phyloP scores from a whole-genome alignment of 2,888 invertebrate genomes.

The Apotomis betuletana region DNA sequence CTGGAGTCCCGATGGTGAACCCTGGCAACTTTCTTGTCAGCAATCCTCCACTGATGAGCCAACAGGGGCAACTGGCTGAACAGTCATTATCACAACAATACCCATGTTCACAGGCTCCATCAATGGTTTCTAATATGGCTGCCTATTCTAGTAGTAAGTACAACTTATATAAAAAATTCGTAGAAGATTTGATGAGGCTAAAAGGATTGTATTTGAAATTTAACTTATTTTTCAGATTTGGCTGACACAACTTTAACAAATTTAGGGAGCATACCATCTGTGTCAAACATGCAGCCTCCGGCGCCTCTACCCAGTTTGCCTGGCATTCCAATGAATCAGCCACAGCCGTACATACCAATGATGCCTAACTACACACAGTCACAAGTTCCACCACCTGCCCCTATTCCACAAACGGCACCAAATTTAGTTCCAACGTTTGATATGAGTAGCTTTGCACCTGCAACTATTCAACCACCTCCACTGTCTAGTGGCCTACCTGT shows the following conservation, averaged over 20 bases:
- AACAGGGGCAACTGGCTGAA: slow-evolving; percentile 48
- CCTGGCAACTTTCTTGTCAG: slow-evolving; percentile 62
- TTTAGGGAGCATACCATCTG: slow-evolving; percentile 78
- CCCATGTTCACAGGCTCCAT: slow-evolving; percentile 65
- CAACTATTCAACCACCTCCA: slow-evolving; percentile 68
- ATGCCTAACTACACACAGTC: slow-evolving; percentile 74
- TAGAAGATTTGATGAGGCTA: background rate
- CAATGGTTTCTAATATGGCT: slow-evolving; percentile 77
- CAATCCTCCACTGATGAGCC: slow-evolving; percentile 44
- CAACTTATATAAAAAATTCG: background rate
- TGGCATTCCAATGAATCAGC: slow-evolving; percentile 81
- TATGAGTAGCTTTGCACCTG: slow-evolving; percentile 71
- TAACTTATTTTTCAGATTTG: slow-evolving; percentile 66
- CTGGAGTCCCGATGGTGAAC: slow-evolving; percentile 81
- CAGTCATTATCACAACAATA: slow-evolving; percentile 52
- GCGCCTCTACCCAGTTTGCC: slow-evolving; percentile 80
- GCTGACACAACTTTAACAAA: slow-evolving; percentile 78
- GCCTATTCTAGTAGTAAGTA: slow-evolving; percentile 80
- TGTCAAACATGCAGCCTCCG: slow-evolving; percentile 79
- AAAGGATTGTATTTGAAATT: slow-evolving; percentile 14
- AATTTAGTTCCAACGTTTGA: slow-evolving; percentile 75
- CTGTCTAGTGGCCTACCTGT: slow-evolving; percentile 74
- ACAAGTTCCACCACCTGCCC: slow-evolving; percentile 52
- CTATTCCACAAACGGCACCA: slow-evolving; percentile 53
- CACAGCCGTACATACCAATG: slow-evolving; percentile 81